Conservation (phyloP, 2,113 vertebrate genomes). For the Mesoclemmys tuberculata region DNA sequence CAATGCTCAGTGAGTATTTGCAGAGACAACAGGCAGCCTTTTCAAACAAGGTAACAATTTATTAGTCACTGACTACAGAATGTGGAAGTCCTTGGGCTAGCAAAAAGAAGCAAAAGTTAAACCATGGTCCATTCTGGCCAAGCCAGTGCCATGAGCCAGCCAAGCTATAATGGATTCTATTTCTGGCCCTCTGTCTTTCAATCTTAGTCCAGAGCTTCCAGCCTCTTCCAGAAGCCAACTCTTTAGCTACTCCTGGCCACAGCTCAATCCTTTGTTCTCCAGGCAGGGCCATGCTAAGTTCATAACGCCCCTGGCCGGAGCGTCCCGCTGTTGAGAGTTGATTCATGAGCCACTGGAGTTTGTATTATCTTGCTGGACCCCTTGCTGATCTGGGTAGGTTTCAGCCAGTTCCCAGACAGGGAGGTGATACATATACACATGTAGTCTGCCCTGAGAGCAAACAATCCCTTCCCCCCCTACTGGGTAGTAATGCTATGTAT, state of each 20-base stretch:
- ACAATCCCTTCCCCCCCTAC: background rate
- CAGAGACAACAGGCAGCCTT: background rate
- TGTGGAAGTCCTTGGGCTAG: background rate
- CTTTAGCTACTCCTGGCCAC: background rate
- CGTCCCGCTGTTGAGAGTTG: background rate
- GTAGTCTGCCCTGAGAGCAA: background rate
- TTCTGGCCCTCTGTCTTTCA: background rate
- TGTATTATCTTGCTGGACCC: background rate
- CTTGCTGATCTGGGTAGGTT: background rate
- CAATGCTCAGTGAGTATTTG: background rate
- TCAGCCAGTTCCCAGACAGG: background rate
- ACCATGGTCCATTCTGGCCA: background rate
- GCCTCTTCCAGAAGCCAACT: background rate
- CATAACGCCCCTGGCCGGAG: background rate
- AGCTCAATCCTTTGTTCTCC: background rate
- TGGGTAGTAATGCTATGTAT: background rate
- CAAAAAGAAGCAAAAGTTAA: background rate
- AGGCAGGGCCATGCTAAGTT: background rate
- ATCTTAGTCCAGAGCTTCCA: background rate
- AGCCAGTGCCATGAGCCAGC: background rate
- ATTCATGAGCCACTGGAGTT: background rate
- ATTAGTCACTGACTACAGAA: background rate
- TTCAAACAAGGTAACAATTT: background rate
- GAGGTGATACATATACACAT: background rate
- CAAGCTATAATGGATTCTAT: background rate